phyloP scores from a whole-genome alignment of 2,888 invertebrate genomes.

The Caenorhabditis uteleia region DNA sequence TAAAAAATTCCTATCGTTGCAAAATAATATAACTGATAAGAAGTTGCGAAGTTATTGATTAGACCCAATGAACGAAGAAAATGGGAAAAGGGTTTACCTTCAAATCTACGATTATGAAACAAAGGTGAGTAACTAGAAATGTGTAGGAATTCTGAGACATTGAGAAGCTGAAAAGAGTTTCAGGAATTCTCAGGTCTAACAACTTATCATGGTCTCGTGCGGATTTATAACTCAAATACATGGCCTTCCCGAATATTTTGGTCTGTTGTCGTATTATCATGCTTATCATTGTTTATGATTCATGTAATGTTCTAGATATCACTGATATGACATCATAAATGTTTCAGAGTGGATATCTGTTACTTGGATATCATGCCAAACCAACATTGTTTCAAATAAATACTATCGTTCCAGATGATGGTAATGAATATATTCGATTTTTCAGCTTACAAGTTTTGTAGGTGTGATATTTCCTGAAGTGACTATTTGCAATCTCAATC shows the following conservation, averaged over 20 bases:
- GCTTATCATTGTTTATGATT: constrained; percentile 57
- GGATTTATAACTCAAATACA: constrained; percentile 59
- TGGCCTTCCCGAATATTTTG: constrained; percentile 61
- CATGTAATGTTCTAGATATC: constrained; percentile 36
- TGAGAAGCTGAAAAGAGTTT: constrained; percentile 3
- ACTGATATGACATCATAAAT: neutral
- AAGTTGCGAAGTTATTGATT: too few relatives aligned
- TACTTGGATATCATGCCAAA: constrained; percentile 55
- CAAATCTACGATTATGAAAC: constrained; percentile 58
- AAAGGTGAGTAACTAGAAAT: constrained; percentile 12
- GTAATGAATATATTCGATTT: too few relatives aligned
- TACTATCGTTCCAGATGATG: constrained; percentile 44
- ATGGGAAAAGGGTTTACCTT: constrained; percentile 40
- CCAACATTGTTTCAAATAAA: constrained; percentile 59
- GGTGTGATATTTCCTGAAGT: constrained; percentile 50
- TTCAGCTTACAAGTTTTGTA: too few relatives aligned
- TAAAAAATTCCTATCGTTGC: neutral
- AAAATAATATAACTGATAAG: too few relatives aligned
- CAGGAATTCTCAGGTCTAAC: constrained; percentile 57
- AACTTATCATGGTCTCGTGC: constrained; percentile 59
- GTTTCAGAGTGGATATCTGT: constrained; percentile 51
- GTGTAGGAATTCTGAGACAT: neutral
- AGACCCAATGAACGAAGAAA: constrained; percentile 1
- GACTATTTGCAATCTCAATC: constrained; percentile 38
- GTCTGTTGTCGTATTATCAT: constrained; percentile 55